phyloP scores from a whole-genome alignment of 2,113 vertebrate genomes.

The Pseudois nayaur region DNA sequence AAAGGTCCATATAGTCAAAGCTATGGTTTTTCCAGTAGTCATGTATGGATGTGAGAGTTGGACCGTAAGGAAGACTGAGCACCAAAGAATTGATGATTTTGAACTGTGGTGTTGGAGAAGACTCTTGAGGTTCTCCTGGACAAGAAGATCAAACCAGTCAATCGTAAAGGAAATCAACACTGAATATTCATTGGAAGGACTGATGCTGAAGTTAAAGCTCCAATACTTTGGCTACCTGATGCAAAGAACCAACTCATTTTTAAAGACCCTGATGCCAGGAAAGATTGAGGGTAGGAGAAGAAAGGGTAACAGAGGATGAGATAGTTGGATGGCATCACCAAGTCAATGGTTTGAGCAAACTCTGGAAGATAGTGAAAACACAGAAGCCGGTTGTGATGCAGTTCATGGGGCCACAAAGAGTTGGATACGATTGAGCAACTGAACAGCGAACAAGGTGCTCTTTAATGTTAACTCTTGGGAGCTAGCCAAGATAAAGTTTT shows the following conservation, averaged over 20 bases:
- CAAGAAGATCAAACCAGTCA: neutral
- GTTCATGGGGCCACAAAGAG: neutral
- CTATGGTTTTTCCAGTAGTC: neutral
- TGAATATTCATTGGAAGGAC: neutral
- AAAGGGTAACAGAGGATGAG: neutral
- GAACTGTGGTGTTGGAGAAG: neutral
- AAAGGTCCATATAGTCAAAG: neutral
- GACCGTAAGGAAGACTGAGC: neutral
- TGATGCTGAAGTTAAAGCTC: neutral
- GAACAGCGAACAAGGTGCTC: neutral
- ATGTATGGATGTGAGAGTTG: neutral
- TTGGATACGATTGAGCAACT: neutral
- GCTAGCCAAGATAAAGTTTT: neutral
- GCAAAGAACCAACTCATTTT: neutral
- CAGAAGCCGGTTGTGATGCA: neutral
- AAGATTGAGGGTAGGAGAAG: neutral
- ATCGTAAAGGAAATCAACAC: neutral
- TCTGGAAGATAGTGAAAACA: neutral
- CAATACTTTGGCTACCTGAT: neutral
- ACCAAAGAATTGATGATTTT: neutral
- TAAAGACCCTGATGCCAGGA: neutral
- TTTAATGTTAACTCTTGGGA: neutral
- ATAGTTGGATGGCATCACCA: neutral
- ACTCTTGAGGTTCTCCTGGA: neutral
- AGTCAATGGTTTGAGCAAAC: neutral